Base-by-base conservation (phyloP, 2,888 invertebrate species). In the Eupithecia insigniata region DNA sequence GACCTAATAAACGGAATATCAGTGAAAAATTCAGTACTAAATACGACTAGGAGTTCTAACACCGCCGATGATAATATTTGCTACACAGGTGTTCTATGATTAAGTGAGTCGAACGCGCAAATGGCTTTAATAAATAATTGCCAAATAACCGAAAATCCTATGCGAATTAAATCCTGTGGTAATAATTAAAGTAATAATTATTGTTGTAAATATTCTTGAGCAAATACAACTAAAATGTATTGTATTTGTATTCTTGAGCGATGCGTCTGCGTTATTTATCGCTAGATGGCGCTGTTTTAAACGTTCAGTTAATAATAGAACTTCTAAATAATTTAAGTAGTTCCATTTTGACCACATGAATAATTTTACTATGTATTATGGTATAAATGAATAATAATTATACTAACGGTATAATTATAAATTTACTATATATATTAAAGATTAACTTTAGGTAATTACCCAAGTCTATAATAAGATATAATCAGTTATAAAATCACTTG, bases 1-100 rank as follows among this genome's bases (percentile, higher is more conserved):
- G 30, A 46, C 60, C 26, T 64, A 71, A 70, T 60, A 61, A 30
- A 46, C 7, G 46, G 36, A 7, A 6, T 66, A 62, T 66, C 16
- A 5, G 7, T 39, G 62, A 67, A 55, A 69, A 73, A 71, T 30
- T 28, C 26, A 14, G 64, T 67, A 73, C 67, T 32, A 64, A 70
- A 65, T 71, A 71, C 39, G 34, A 36, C 28, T 61, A 36, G 28
- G n/a, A 16, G 18, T 65, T 60, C 67, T 68, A 32, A 72, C 58
- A 36, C 60, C 58, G 26, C 67, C 14, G 36, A 3, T 18, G 28
- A 36, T 18, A 58, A 34, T 16, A 51, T 28, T 0, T n/a, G 18
- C 1, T 60, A 28, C 28, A 60, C 18, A 58, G 10, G 1, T 18
- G 16, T 46, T 46, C 46, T 46, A 43, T 43, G 18, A 18, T 43